Evolutionary conservation across 1,140 invertebrate genomes (phyloP).

Genomic region (Nasonia giraulti): DNA sequence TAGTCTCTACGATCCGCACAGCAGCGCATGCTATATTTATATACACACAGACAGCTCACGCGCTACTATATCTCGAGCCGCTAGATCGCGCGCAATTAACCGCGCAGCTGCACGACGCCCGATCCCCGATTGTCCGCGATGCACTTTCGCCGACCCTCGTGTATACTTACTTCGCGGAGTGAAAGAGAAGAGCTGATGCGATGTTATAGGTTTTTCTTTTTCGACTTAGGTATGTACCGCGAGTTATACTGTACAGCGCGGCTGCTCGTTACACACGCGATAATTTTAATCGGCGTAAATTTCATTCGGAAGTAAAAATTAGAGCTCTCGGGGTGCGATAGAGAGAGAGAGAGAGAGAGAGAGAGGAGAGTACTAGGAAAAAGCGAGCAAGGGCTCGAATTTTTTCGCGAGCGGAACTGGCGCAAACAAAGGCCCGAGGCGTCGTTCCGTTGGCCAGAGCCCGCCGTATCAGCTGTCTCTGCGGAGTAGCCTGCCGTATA

Average conservation of each 20-base stretch:
- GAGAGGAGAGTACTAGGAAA: not conserved
- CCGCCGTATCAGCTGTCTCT: conserved; percentile 41
- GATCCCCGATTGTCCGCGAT: too few relatives aligned
- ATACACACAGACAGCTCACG: too few relatives aligned
- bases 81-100: conserved; percentile 3
- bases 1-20: not conserved
- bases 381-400: too few relatives aligned
- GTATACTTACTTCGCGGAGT: too few relatives aligned
- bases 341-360: not conserved
- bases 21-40: too few relatives aligned
- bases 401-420: conserved; percentile 46
- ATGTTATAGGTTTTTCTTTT: not conserved
- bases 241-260: not conserved
- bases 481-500: not conserved
- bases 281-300: not conserved
- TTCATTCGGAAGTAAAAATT: not conserved
- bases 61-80: not conserved
- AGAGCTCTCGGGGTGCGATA: not conserved
- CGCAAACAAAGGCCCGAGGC: conserved; percentile 37
- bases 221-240: not conserved
- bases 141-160: conserved; percentile 1
- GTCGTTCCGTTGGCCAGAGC: conserved; percentile 27
- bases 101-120: too few relatives aligned
- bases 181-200: too few relatives aligned
- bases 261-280: too few relatives aligned